phyloP scores from a whole-genome alignment of 2,113 vertebrate species.

The Nipponia nippon region DNA sequence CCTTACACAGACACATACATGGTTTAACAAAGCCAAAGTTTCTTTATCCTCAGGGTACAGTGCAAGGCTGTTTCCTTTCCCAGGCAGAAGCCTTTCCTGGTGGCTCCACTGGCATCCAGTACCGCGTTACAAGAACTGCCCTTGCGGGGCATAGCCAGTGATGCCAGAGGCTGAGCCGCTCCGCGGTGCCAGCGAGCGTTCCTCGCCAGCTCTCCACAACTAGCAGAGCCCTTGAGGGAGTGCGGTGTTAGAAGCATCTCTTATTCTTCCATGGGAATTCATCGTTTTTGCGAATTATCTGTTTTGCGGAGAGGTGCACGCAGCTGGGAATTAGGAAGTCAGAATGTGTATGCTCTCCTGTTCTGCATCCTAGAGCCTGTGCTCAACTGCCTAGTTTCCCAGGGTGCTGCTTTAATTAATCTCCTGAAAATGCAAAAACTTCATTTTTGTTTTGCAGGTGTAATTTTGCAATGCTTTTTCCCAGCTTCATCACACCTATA shows the following conservation, averaged over 20 bases:
- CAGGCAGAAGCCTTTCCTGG: constrained; percentile 47
- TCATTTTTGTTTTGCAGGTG: background rate
- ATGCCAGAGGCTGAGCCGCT: background rate
- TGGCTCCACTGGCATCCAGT: background rate
- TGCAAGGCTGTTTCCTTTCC: constrained; percentile 50
- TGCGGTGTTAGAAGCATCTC: background rate
- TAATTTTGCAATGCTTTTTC: background rate
- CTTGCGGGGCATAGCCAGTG: background rate
- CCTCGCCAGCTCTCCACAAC: background rate
- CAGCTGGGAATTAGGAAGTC: background rate
- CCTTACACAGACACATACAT: constrained; percentile 20
- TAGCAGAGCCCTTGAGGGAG: background rate
- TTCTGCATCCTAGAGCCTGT: background rate
- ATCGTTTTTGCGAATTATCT: rapidly evolving
- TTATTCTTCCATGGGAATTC: background rate
- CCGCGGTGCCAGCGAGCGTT: background rate
- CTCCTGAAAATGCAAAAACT: background rate
- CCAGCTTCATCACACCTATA: background rate
- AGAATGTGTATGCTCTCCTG: background rate
- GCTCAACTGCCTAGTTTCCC: background rate
- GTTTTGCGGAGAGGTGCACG: background rate
- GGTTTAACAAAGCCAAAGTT: constrained; percentile 46
- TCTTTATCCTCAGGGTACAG: constrained; percentile 58
- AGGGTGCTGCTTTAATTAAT: background rate
- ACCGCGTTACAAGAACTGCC: background rate